A percentile compares a stretch with the other conserved stretches of the same genome.
Conservation (phyloP, 2,113 vertebrate species). For the Erythrolamprus reginae region DNA sequence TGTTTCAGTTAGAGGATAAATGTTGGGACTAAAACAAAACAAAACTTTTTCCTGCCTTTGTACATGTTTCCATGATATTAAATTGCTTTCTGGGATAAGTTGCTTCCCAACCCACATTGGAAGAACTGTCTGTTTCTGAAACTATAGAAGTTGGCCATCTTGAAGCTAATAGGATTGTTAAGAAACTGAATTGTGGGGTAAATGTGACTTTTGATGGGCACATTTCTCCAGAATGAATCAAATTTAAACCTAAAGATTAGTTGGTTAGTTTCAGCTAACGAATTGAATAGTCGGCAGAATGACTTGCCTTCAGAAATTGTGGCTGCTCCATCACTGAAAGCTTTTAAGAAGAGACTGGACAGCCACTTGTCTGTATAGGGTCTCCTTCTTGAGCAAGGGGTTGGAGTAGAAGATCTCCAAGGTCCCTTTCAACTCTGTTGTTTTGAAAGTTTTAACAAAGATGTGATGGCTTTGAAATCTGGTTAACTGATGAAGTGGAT, state of each 20-base stretch:
- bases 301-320: too few relatives aligned
- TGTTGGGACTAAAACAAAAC: neutral
- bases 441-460: neutral
- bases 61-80: neutral
- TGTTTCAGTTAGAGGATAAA: neutral
- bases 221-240: neutral
- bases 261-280: neutral
- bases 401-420: neutral
- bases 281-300: neutral
- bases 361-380: neutral
- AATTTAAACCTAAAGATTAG: neutral
- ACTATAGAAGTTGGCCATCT: neutral
- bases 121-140: neutral
- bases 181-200: neutral
- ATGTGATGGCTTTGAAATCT: slow-evolving; percentile 41
- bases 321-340: neutral
- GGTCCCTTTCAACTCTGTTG: neutral
- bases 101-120: neutral
- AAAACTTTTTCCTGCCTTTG: neutral
- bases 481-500: slow-evolving; percentile 52
- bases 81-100: neutral
- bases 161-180: neutral
- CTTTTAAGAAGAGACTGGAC: neutral
- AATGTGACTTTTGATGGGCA: neutral
- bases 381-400: neutral